A percentile compares a stretch with the other conserved stretches of the same genome.
Conservation (phyloP, 2,888 invertebrate species). For the Eustalomyia histrio region DNA sequence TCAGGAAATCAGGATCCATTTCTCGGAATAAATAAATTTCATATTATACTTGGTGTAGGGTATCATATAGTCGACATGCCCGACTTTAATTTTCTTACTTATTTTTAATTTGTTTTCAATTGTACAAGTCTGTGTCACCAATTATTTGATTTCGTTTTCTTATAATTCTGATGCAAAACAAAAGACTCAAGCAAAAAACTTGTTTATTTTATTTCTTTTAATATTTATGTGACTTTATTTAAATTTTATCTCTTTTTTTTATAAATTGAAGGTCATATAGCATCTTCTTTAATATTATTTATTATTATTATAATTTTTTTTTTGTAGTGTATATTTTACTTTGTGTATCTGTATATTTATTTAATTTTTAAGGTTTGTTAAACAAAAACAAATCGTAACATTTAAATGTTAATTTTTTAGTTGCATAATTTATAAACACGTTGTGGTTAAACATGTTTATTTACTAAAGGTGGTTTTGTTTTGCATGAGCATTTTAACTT, state of each 20-base stretch:
- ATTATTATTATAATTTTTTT: slow-evolving; percentile 10
- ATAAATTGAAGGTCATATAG: slow-evolving; percentile 53
- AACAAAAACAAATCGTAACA: slow-evolving; percentile 44
- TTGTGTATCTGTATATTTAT: slow-evolving; percentile 14
- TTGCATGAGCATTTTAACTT: slow-evolving; percentile 5
- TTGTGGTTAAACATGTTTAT: slow-evolving; percentile 53
- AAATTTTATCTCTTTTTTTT: slow-evolving; percentile 14
- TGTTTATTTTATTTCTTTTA: slow-evolving; percentile 13
- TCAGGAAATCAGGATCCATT: no score
- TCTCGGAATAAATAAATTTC: no score
- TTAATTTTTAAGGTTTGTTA: not conserved
- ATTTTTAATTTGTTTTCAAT: no score
- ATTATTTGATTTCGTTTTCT: not conserved
- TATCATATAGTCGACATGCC: no score
- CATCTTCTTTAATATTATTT: slow-evolving; percentile 44
- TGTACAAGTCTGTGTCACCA: not conserved
- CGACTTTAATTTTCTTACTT: no score
- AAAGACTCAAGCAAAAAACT: slow-evolving; percentile 53
- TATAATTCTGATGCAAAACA: slow-evolving; percentile 26
- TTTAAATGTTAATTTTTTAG: slow-evolving; percentile 61
- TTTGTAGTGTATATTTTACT: not conserved
- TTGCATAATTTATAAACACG: slow-evolving; percentile 62
- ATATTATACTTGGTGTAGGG: no score
- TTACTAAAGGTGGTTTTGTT: slow-evolving; percentile 13
- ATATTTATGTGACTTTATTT: not conserved